Evolutionary conservation across 2,113 vertebrate species (phyloP).

Genomic region (Catharus bicknelli): DNA sequence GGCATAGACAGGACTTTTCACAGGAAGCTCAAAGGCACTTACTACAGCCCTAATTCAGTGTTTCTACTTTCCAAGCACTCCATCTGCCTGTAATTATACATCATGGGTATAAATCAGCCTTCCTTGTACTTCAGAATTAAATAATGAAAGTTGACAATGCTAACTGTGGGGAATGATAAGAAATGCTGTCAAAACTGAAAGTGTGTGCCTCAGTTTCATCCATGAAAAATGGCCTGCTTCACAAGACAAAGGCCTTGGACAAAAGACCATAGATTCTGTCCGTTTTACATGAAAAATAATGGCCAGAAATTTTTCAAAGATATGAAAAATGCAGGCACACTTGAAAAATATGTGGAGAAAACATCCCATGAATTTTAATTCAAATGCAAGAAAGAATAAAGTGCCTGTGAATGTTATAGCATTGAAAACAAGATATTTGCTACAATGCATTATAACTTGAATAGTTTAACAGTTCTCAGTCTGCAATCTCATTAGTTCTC

Average conservation of each 20-base stretch:
- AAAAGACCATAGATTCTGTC: constrained; percentile 49
- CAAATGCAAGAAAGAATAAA: constrained; percentile 41
- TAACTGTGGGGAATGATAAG: constrained; percentile 58
- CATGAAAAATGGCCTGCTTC: constrained; percentile 64
- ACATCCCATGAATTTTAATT: constrained; percentile 61
- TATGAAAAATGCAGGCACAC: constrained; percentile 36
- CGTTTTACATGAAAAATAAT: constrained; percentile 50
- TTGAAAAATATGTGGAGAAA: constrained; percentile 36
- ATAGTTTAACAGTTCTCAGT: neutral
- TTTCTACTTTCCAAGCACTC: constrained; percentile 36
- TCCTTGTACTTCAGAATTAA: constrained; percentile 61
- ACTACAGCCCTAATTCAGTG: constrained; percentile 4
- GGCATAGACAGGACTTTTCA: neutral
- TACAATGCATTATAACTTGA: neutral
- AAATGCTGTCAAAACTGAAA: constrained; percentile 48
- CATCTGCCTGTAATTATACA: constrained; percentile 54
- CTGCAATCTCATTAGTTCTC: constrained; percentile 22
- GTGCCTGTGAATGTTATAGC: constrained; percentile 7
- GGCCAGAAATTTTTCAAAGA: constrained; percentile 44
- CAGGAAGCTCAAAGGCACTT: neutral
- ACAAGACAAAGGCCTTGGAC: constrained; percentile 56
- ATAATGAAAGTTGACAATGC: constrained; percentile 58
- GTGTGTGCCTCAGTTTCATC: constrained; percentile 49
- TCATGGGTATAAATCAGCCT: constrained; percentile 55
- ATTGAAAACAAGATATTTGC: constrained; percentile 29